phyloP scores from a whole-genome alignment of 2,113 vertebrate species.

The Melanerpes formicivorus region DNA sequence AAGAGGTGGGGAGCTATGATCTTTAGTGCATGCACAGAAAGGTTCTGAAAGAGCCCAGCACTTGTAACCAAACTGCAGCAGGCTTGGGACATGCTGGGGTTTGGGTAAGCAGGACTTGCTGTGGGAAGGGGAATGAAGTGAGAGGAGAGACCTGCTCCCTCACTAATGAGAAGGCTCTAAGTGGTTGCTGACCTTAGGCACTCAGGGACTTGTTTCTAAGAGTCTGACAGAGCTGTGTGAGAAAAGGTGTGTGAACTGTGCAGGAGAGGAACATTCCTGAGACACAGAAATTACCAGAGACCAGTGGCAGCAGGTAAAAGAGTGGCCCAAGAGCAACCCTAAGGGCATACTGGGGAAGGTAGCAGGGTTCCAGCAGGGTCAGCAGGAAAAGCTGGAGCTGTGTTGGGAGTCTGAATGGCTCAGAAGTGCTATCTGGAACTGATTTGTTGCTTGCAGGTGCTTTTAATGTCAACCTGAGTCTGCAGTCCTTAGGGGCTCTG shows the following conservation, averaged over 20 bases:
- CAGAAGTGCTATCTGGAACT: neutral
- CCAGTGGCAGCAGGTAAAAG: neutral
- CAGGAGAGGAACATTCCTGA: neutral
- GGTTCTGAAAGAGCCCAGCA: neutral
- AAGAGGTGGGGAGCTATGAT: neutral
- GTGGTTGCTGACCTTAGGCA: neutral
- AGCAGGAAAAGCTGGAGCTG: neutral
- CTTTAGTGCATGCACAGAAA: neutral
- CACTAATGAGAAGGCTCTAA: neutral
- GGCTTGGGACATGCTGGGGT: neutral
- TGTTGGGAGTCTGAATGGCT: neutral
- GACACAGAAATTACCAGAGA: neutral
- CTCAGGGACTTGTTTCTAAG: neutral
- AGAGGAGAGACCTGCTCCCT: neutral
- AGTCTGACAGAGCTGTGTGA: neutral
- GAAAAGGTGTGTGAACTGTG: neutral
- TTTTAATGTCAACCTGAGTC: neutral
- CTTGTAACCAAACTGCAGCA: neutral
- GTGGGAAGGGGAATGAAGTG: neutral
- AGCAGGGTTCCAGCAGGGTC: neutral
- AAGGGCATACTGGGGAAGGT: neutral
- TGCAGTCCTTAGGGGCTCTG: neutral
- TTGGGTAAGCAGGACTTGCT: neutral
- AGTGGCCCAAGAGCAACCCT: neutral
- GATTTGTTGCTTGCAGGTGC: neutral